A percentile compares a stretch with the other conserved stretches of the same genome.
phyloP scores from a whole-genome alignment of 1,140 invertebrate species.

The Formica selysi region DNA sequence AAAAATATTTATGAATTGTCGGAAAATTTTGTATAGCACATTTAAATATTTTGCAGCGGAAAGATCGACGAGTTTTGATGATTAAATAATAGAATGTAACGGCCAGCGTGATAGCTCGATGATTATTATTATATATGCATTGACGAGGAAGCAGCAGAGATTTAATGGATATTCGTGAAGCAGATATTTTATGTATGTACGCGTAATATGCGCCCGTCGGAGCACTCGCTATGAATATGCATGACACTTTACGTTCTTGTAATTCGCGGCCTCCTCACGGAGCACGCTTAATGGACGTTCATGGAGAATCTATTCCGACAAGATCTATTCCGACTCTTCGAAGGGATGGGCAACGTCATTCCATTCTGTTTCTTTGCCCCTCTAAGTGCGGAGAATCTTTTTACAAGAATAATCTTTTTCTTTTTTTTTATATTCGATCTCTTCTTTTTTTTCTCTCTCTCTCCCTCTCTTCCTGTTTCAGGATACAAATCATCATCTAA shows the following conservation, averaged over 20 bases:
- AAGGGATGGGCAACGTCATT: background rate
- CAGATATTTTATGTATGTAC: slow-evolving; percentile 28
- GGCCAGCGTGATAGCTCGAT: background rate
- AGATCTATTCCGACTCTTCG: background rate
- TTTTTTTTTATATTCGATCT: background rate
- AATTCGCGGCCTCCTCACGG: slow-evolving; percentile 28
- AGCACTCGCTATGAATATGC: slow-evolving; percentile 33
- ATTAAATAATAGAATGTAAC: background rate
- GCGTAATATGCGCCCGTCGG: background rate
- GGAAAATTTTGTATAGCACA: no score
- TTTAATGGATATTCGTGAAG: slow-evolving; percentile 1
- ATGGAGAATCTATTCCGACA: slow-evolving; percentile 28
- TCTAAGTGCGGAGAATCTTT: background rate
- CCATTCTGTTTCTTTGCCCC: background rate
- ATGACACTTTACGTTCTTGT: slow-evolving; percentile 41
- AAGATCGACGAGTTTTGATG: background rate
- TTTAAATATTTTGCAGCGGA: background rate
- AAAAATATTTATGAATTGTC: no score
- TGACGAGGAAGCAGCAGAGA: background rate
- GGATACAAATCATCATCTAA: background rate
- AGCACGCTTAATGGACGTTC: slow-evolving; percentile 21
- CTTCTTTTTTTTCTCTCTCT: background rate
- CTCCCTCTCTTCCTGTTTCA: no score
- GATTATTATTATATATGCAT: slow-evolving; percentile 42
- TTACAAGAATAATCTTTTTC: background rate